Evolutionary conservation across 2,888 invertebrate species (phyloP).

Genomic region (Andrena bicolor): DNA sequence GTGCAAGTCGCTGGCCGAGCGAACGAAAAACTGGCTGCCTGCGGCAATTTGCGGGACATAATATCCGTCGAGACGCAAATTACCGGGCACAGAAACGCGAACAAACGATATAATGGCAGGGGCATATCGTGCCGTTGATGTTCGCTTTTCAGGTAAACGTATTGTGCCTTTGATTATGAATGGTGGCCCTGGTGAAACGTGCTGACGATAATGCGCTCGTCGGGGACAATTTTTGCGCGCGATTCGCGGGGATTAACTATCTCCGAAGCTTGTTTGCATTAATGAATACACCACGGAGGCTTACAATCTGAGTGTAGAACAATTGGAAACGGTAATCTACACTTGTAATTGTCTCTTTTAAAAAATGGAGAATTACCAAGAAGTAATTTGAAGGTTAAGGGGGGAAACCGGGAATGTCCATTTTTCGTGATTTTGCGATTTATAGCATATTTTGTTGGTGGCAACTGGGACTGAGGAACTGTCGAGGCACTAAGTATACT

Average conservation of each 20-base stretch:
- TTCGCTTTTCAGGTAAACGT: neutral
- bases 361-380: too few relatives aligned
- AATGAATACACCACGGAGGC: too few relatives aligned
- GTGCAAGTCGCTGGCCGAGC: constrained; percentile 39
- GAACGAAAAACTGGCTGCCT: constrained; percentile 35
- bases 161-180: neutral
- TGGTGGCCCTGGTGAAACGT: neutral
- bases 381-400: too few relatives aligned
- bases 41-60: constrained; percentile 21
- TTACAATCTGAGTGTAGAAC: too few relatives aligned
- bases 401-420: too few relatives aligned
- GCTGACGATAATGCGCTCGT: neutral
- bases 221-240: neutral
- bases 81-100: constrained; percentile 29
- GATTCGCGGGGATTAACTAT: neutral
- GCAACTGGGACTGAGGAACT: too few relatives aligned
- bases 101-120: constrained; percentile 48
- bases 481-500: too few relatives aligned
- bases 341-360: too few relatives aligned
- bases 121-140: constrained; percentile 22
- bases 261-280: neutral
- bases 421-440: too few relatives aligned
- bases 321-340: too few relatives aligned
- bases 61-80: constrained; percentile 32
- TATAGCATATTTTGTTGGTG: too few relatives aligned